These are phyloP conservation scores for Drosophila quadrilineata DNA, from an alignment of 1,140 invertebrate genomes.

Conservation along the genomic window DNA sequence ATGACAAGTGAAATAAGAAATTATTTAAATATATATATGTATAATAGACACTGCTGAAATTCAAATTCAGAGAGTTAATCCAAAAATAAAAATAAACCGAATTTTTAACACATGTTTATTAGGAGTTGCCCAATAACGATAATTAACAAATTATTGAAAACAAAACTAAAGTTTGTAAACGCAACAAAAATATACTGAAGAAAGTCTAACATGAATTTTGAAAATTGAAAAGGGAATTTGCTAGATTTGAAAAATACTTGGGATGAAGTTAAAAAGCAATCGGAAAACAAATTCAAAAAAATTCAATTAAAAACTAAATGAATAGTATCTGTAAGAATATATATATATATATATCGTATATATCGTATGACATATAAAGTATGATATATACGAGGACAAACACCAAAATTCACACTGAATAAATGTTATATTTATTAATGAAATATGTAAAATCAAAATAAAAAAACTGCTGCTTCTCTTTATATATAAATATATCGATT, in stretches of 20 bases:
- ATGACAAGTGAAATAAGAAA: slow-evolving; percentile 8
- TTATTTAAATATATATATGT: slow-evolving; percentile 48
- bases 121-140: slow-evolving; percentile 16
- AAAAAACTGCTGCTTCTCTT: slow-evolving; percentile 70
- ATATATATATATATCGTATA: slow-evolving; percentile 36
- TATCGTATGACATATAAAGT: slow-evolving; percentile 31
- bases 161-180: slow-evolving; percentile 23
- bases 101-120: slow-evolving; percentile 60
- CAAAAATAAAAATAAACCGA: slow-evolving; percentile 71
- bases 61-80: slow-evolving; percentile 9
- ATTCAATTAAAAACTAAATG: slow-evolving; percentile 42
- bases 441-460: slow-evolving; percentile 56
- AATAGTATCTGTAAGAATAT: slow-evolving; percentile 30
- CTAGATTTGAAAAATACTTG: slow-evolving; percentile 19
- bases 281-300: slow-evolving; percentile 37
- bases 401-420: slow-evolving; percentile 78
- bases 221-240: slow-evolving; percentile 13
- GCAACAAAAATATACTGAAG: slow-evolving; percentile 33
- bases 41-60: slow-evolving; percentile 66
- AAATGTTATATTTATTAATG: slow-evolving; percentile 77
- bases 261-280: neutral
- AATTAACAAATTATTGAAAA: slow-evolving; percentile 1
- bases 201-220: slow-evolving; percentile 18
- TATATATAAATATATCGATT: slow-evolving; percentile 47
- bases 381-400: slow-evolving; percentile 49